phyloP scores from a whole-genome alignment of 2,797 vertebrate species.

The Falco columbarius region DNA sequence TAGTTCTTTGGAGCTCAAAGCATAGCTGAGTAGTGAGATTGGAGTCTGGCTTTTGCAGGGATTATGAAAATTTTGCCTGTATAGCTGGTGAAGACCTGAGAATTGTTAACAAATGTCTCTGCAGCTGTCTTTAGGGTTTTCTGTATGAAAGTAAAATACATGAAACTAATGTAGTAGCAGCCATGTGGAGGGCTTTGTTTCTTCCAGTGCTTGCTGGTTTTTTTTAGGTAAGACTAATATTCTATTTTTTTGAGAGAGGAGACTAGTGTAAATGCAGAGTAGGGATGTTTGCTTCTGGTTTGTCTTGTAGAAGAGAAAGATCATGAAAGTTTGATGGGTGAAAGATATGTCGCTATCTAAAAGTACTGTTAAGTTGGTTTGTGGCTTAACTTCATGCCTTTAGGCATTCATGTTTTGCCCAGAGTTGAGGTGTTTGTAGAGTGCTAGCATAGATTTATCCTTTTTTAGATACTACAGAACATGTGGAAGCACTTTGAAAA shows the following conservation, averaged over 20 bases:
- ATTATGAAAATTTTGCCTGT: not conserved
- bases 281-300: rapidly evolving
- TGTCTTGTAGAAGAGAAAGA: not conserved
- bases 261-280: not conserved
- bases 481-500: not conserved
- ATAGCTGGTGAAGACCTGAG: not conserved
- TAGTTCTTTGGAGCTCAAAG: not conserved
- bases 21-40: not conserved
- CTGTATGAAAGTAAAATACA: not conserved
- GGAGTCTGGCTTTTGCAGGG: not conserved
- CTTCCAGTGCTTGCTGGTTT: not conserved
- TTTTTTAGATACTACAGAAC: not conserved
- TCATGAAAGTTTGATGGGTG: not conserved
- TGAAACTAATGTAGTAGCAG: not conserved
- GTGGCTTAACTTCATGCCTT: not conserved
- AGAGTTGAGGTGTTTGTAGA: not conserved
- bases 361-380: not conserved
- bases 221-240: not conserved
- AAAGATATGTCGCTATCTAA: not conserved
- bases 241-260: not conserved
- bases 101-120: not conserved
- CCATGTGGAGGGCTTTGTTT: not conserved
- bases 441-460: not conserved
- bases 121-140: not conserved
- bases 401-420: not conserved